phyloP scores from a whole-genome alignment of 2,888 invertebrate genomes.

The Sacculina carcini region DNA sequence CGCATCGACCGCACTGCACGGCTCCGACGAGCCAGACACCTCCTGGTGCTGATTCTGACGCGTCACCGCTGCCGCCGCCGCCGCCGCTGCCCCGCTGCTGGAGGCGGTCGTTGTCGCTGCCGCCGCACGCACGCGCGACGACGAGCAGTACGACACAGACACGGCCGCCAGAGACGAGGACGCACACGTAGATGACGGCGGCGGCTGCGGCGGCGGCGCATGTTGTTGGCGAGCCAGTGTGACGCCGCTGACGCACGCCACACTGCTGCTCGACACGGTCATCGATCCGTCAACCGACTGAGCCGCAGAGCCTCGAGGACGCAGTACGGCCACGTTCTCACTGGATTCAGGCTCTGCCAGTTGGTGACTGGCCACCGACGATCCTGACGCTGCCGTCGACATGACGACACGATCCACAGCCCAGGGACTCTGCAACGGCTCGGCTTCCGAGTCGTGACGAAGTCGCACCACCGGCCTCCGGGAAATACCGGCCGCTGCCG shows the following conservation, averaged over 20 bases:
- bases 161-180: too few relatives aligned
- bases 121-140: background rate
- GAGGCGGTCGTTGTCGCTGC: background rate
- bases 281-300: too few relatives aligned
- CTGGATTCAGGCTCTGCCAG: background rate
- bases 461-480: background rate
- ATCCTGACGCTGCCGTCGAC: background rate
- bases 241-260: too few relatives aligned
- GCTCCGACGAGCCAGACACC: background rate
- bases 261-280: constrained; percentile 2
- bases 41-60: background rate
- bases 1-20: background rate
- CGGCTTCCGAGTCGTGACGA: background rate
- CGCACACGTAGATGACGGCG: too few relatives aligned
- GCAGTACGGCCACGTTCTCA: background rate
- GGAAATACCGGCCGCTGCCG: background rate
- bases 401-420: background rate
- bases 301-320: background rate
- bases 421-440: background rate
- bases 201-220: too few relatives aligned
- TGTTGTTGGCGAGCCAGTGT: too few relatives aligned
- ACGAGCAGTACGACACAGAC: background rate
- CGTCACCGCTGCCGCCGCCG: background rate
- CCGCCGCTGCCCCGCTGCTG: background rate
- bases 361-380: background rate